These are phyloP conservation scores for Sylvietta virens DNA, from an alignment of 2,113 vertebrate genomes.

Conservation along the genomic window DNA sequence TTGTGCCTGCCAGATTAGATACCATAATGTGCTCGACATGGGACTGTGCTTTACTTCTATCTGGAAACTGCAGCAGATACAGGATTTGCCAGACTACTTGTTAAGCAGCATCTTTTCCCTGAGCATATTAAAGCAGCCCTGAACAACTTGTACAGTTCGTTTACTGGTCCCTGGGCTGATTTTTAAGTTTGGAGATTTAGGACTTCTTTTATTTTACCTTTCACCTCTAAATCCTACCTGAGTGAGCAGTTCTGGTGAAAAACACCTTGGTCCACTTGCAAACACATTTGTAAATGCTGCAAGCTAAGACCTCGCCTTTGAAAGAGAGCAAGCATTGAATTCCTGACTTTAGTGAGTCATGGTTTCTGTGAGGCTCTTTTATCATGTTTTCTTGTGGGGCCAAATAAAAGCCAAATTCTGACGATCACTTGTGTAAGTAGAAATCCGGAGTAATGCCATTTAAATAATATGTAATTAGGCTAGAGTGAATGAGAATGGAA, in stretches of 20 bases:
- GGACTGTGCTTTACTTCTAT: conserved; percentile 29
- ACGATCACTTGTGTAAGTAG: neutral
- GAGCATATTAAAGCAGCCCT: neutral
- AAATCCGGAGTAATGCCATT: conserved; percentile 42
- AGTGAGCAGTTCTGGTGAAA: neutral
- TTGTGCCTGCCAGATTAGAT: conserved; percentile 62
- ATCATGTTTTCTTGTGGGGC: neutral
- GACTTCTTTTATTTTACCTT: neutral
- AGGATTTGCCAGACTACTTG: conserved; percentile 34
- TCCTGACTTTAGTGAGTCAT: neutral
- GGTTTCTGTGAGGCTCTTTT: neutral
- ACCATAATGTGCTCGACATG: conserved; percentile 35
- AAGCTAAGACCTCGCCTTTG: neutral
- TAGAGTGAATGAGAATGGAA: conserved; percentile 50
- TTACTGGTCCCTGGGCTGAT: neutral
- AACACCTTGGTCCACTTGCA: neutral
- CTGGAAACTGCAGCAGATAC: conserved; percentile 40
- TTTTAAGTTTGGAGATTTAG: neutral
- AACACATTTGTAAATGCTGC: neutral
- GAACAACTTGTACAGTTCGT: neutral
- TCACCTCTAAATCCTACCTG: neutral
- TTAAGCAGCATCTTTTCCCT: conserved; percentile 10
- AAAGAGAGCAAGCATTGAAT: neutral
- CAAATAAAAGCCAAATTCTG: conserved; percentile 49
- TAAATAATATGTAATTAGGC: conserved; percentile 44